A percentile compares a stretch with the other conserved stretches of the same genome.
Conservation (phyloP, 2,113 vertebrate species). For the Pogonocichla stellata region DNA sequence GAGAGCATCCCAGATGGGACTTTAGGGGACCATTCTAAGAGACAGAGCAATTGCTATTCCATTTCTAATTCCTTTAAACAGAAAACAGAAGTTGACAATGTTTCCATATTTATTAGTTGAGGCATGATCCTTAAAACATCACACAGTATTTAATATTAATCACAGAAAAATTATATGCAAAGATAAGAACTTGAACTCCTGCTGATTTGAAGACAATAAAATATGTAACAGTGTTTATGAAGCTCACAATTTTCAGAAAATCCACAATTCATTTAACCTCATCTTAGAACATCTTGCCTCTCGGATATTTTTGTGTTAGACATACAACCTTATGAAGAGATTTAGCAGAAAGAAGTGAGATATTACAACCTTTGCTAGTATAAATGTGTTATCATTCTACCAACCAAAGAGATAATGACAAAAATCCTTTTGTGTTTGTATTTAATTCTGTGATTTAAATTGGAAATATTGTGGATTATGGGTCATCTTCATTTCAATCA, state of each 20-base stretch:
- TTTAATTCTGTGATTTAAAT: conserved; percentile 8
- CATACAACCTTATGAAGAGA: neutral
- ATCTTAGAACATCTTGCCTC: neutral
- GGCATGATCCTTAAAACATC: neutral
- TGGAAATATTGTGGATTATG: neutral
- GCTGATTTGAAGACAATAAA: neutral
- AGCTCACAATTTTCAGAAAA: neutral
- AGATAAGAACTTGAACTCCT: neutral
- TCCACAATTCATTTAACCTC: neutral
- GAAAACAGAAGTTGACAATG: neutral
- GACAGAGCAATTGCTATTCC: neutral
- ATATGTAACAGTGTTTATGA: neutral
- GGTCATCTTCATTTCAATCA: neutral
- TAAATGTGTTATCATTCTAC: conserved; percentile 15
- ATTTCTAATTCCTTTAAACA: neutral
- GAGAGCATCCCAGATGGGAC: neutral
- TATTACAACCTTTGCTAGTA: neutral
- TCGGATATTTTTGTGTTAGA: neutral
- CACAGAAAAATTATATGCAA: neutral
- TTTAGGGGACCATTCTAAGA: neutral
- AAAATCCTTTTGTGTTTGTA: conserved; percentile 37
- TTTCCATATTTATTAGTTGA: neutral
- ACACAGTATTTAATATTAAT: neutral
- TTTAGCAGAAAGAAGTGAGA: neutral
- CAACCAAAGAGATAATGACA: neutral